Evolutionary conservation across 2,888 invertebrate genomes (phyloP).

Genomic region (Pantelozetes paolii): DNA sequence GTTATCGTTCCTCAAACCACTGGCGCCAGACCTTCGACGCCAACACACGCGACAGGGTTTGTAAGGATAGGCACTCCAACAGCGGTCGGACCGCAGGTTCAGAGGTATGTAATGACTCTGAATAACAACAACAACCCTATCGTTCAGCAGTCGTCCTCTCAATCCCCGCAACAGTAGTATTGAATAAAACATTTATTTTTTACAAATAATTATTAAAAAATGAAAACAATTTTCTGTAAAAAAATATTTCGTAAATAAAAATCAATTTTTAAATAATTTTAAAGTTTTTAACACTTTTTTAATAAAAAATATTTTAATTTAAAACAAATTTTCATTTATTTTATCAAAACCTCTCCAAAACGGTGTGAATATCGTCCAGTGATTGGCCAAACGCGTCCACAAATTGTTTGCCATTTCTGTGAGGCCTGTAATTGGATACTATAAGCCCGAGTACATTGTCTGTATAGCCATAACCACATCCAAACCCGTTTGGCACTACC

Average conservation of each 20-base stretch:
- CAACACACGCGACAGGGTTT: not conserved
- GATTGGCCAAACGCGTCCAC: slow-evolving; percentile 66
- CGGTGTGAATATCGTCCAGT: slow-evolving; percentile 64
- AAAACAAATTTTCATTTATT: not conserved
- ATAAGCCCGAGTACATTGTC: slow-evolving; percentile 75
- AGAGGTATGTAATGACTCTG: too few species aligned
- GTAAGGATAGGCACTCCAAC: not conserved
- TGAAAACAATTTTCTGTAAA: not conserved
- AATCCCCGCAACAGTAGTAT: slow-evolving; percentile 12
- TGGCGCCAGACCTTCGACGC: not conserved
- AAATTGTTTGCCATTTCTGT: slow-evolving; percentile 68
- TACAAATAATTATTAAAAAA: not conserved
- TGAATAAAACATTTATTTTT: slow-evolving; percentile 1
- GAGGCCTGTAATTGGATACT: slow-evolving; percentile 70
- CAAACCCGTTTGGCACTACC: slow-evolving; percentile 81
- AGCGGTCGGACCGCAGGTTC: too few species aligned
- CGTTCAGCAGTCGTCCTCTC: slow-evolving; percentile 21
- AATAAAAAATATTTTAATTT: too few species aligned
- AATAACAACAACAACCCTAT: not conserved
- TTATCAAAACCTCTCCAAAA: slow-evolving; percentile 47
- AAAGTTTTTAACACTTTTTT: too few species aligned
- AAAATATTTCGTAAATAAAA: not conserved
- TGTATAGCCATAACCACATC: slow-evolving; percentile 83
- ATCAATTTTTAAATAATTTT: too few species aligned
- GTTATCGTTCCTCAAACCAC: not conserved